Base-by-base conservation (phyloP, 1,140 invertebrate genomes). In the Gonatopus flavifemur region DNA sequence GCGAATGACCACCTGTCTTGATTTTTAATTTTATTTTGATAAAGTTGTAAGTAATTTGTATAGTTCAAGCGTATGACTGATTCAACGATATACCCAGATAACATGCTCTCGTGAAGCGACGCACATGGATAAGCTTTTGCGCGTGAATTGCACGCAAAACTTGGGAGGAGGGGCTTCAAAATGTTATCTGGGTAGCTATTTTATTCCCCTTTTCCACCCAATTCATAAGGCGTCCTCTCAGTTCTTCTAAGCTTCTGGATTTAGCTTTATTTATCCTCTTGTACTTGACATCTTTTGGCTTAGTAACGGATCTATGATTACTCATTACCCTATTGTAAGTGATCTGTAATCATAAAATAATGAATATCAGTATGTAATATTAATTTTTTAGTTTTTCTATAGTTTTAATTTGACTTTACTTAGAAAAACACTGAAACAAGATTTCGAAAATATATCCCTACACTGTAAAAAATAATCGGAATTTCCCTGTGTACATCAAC, bases 251-350 rank as follows among this genome's bases (percentile, higher is more conserved):
- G 63, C 89, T 92, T 77, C 92, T 91, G 19, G 90, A 92, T 72
- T 93, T 93, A 3, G 90, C 90, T 69, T 93, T 92, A 67, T 92
- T 93, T 72, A 93, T 93, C 56, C 90, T 83, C 69, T 92, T 92
- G 77, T 92, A 93, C 73, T 93, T 93, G 4, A 93, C 89, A 66
- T 93, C 90, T 76, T 93, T 93, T 45, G 90, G 90, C 74, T 93
- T 93, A 2, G 89, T 92, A 32, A 94, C 90, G 35, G 89, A 91
- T 52, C 90, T 81, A 74, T 93, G 91, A 72, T 93, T 93, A 19
- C 88, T 89, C 90, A 93, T 93, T 36, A 93, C 89, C 55, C 90
- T 80, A 73, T 92, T 93, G 72, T 90, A 93, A 7, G 87, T 89
- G 10, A 90, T 86, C 64, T 87, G 83, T 31, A 69, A 70, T n/a